phyloP scores from a whole-genome alignment of 2,797 vertebrate genomes.

The Pelodytes ibericus region DNA sequence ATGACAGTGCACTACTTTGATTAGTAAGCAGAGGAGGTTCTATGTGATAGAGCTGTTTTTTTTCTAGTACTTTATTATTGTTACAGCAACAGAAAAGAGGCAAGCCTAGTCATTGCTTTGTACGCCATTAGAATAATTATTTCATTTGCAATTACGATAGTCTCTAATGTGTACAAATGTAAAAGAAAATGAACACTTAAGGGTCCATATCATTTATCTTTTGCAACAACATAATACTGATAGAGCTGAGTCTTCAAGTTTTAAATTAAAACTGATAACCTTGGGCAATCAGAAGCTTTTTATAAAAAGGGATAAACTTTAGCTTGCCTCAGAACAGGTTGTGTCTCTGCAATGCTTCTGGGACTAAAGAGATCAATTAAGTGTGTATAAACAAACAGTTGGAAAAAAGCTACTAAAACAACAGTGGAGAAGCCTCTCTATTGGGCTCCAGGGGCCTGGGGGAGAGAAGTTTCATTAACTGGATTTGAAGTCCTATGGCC shows the following conservation, averaged over 20 bases:
- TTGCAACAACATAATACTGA: conserved; percentile 75
- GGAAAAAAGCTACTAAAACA: conserved; percentile 90
- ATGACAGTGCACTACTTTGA: no score
- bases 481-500: conserved; percentile 92
- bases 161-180: conserved; percentile 68
- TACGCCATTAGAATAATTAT: conserved; percentile 77
- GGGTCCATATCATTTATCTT: conserved; percentile 77
- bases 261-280: conserved; percentile 87
- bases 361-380: conserved; percentile 95
- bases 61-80: no score
- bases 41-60: no score
- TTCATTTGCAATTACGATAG: conserved; percentile 74
- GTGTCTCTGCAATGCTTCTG: conserved; percentile 88
- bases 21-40: no score
- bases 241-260: conserved; percentile 86
- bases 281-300: conserved; percentile 80
- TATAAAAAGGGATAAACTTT: conserved; percentile 76
- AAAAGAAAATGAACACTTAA: conserved; percentile 74
- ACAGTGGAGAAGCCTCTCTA: conserved; percentile 90
- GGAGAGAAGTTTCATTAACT: conserved; percentile 98
- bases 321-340: conserved; percentile 81
- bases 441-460: conserved; percentile 90
- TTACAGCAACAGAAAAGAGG: no score
- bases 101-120: no score
- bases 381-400: conserved; percentile 94